Evolutionary conservation across 2,888 invertebrate species (phyloP).

Genomic region (Erannis defoliaria): DNA sequence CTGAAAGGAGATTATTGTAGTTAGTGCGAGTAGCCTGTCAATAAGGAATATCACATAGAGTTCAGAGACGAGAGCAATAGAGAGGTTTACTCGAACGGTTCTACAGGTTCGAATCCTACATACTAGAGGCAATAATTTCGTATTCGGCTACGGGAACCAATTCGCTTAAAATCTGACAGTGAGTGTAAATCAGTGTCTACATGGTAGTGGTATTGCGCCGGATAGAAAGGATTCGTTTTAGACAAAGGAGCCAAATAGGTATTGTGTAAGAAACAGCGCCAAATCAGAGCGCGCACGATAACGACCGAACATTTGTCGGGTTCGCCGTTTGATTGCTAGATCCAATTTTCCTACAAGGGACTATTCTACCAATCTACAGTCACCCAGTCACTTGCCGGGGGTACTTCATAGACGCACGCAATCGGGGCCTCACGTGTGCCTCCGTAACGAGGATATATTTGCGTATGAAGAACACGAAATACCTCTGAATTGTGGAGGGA

Average conservation of each 20-base stretch:
- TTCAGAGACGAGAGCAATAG: too few relatives aligned
- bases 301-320: conserved; percentile 65
- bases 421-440: conserved; percentile 84
- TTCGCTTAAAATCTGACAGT: conserved; percentile 9
- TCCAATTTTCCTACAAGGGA: conserved; percentile 75
- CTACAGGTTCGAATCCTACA: too few relatives aligned
- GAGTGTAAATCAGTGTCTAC: conserved; percentile 18
- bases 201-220: conserved; percentile 7
- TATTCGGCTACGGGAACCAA: neutral
- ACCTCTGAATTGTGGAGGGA: conserved; percentile 87
- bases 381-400: conserved; percentile 64
- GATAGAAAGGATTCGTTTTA: conserved; percentile 30
- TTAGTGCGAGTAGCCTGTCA: too few relatives aligned
- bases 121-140: too few relatives aligned
- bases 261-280: conserved; percentile 46
- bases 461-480: conserved; percentile 87
- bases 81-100: too few relatives aligned
- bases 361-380: conserved; percentile 72
- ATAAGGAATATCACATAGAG: too few relatives aligned
- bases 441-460: conserved; percentile 86
- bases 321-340: conserved; percentile 75
- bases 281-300: conserved; percentile 64
- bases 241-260: conserved; percentile 46
- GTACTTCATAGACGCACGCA: conserved; percentile 79
- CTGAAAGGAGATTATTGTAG: too few relatives aligned